Conservation (phyloP, 2,888 invertebrate species). For the Metopia argyrocephala region DNA sequence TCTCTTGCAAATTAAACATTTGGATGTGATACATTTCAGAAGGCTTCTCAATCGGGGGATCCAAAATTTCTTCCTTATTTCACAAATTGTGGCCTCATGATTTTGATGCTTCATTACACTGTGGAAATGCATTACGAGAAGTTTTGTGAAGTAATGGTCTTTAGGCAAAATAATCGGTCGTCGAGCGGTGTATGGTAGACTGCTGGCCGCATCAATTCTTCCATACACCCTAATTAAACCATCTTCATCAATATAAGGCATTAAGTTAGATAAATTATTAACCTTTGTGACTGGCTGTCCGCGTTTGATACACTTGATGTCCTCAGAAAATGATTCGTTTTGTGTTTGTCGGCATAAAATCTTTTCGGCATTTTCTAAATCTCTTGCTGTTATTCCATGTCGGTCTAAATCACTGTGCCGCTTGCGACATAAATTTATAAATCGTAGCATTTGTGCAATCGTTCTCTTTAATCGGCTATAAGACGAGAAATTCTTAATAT, state of each 20-base stretch:
- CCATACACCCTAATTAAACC: slow-evolving; percentile 16
- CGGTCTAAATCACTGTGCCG: background rate
- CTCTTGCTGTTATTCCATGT: background rate
- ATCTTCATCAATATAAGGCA: background rate
- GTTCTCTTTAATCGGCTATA: slow-evolving; percentile 6
- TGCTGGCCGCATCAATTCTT: slow-evolving; percentile 49
- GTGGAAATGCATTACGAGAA: background rate
- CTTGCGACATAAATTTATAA: slow-evolving; percentile 11
- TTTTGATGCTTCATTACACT: too few species aligned
- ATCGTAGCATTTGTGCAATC: slow-evolving; percentile 3
- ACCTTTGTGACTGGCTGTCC: background rate
- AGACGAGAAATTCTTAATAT: slow-evolving; percentile 7
- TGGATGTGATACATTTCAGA: background rate
- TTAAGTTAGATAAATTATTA: background rate
- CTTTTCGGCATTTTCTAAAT: background rate
- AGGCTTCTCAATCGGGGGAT: too few species aligned
- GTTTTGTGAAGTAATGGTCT: slow-evolving; percentile 38
- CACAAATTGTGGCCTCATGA: too few species aligned
- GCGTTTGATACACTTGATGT: background rate
- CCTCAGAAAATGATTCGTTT: background rate
- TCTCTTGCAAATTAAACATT: background rate
- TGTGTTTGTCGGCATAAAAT: background rate
- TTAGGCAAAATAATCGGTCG: slow-evolving; percentile 49
- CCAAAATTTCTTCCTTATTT: too few species aligned
- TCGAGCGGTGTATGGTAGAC: slow-evolving; percentile 39